phyloP scores from a whole-genome alignment of 2,888 invertebrate genomes.

The Bombylius discolor region DNA sequence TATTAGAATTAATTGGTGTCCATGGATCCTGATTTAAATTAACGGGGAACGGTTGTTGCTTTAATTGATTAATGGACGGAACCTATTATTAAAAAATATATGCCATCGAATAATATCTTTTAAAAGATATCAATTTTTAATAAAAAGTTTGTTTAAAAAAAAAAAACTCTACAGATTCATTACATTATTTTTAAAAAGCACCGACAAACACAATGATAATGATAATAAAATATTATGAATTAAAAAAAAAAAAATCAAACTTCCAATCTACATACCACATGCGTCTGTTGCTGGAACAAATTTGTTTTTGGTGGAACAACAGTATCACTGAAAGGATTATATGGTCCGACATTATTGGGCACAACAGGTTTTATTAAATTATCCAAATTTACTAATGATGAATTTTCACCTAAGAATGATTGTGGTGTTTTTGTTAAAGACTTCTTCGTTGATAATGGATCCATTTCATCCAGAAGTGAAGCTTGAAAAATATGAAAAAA shows the following conservation, averaged over 20 bases:
- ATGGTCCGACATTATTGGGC: slow-evolving; percentile 28
- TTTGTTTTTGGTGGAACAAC: slow-evolving; percentile 35
- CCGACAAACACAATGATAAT: too few species aligned
- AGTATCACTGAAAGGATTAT: slow-evolving; percentile 37
- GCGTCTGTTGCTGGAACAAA: slow-evolving; percentile 45
- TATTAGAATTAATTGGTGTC: slow-evolving; percentile 31
- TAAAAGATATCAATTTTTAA: background rate
- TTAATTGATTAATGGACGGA: slow-evolving; percentile 39
- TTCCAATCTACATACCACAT: slow-evolving; percentile 26
- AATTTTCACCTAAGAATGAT: slow-evolving; percentile 94
- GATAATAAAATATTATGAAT: too few species aligned
- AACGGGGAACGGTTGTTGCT: slow-evolving; percentile 37
- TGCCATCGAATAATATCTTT: background rate
- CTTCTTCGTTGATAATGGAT: slow-evolving; percentile 32
- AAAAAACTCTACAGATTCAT: background rate
- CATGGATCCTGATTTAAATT: slow-evolving; percentile 37
- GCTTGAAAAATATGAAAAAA: slow-evolving; percentile 18
- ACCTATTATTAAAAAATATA: slow-evolving; percentile 20
- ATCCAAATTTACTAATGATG: slow-evolving; percentile 92
- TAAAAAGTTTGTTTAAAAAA: background rate
- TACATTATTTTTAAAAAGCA: background rate
- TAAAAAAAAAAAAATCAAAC: background rate
- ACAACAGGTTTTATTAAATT: slow-evolving; percentile 65
- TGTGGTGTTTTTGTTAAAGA: slow-evolving; percentile 67
- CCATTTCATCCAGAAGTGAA: slow-evolving; percentile 34